Evolutionary conservation across 2,113 vertebrate species (phyloP), one percentile per base, ranked within the genome.

Genomic region (Nothobranchius kuhntae): DNA sequence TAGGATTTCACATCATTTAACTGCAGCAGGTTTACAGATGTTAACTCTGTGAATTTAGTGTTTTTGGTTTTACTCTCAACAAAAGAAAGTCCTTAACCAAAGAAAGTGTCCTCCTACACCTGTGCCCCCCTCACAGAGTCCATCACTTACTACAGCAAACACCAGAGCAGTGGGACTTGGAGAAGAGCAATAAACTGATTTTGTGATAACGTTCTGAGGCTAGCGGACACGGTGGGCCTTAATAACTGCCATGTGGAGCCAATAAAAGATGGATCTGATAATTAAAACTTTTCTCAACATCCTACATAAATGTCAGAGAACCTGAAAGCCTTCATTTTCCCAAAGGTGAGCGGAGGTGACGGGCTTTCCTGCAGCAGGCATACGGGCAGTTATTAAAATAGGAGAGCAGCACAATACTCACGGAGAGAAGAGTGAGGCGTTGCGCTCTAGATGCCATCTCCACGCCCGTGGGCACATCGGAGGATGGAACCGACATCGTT

Each of bases 221-320:
- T 57, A 54, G 13, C 53, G 13, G 71, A 69, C 53, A 50, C 51
- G 10, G 0, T 15, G 54, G 61, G 26, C 68, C 35, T 13, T 45
- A 62, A 61, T 24, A 65, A 21, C 66, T 68, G 60, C 59, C 12
- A 7, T 47, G 24, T 61, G 61, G 54, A 69, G 61, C 71, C 60
- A 82, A 73, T 77, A 68, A 77, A 75, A 66, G 40, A 66, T 75
- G 70, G 63, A 53, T 59, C 46, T 26, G 9, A 30, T 83, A 74
- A 88, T 89, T 85, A 87, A 77, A 83, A 47, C n/a, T 45, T 15
- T 45, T 76, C 59, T 61, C 52, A 38, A 14, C 58, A 65, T 68
- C 59, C 57, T 63, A 71, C 52, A 36, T 73, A 73, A 88, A 86
- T 85, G 78, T 85, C 82, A 86, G 10, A 58, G 35, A 65, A 60